Conservation (phyloP, 2,888 invertebrate genomes). For the Phragmatobia fuliginosa region DNA sequence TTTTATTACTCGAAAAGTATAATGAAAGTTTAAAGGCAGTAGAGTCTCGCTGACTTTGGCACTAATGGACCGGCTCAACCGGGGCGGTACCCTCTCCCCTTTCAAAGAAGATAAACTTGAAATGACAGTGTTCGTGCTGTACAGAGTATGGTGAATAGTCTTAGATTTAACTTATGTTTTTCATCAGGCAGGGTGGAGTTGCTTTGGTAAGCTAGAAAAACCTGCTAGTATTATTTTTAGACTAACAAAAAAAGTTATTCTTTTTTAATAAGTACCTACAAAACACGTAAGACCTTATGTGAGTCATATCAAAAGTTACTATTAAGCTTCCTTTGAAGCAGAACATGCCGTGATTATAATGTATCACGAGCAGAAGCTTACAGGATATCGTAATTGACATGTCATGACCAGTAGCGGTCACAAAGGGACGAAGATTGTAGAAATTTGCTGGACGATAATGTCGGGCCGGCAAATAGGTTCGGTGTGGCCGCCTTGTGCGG, state of each 20-base stretch:
- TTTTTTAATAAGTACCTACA: neutral
- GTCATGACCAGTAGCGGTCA: slow-evolving; percentile 79
- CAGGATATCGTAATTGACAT: slow-evolving; percentile 84
- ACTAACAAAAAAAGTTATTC: neutral
- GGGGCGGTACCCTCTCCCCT: no score
- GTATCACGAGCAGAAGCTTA: slow-evolving; percentile 56
- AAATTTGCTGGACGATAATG: slow-evolving; percentile 80
- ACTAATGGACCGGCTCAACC: no score
- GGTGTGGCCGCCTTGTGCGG: slow-evolving; percentile 63
- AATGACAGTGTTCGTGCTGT: no score
- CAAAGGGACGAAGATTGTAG: slow-evolving; percentile 84
- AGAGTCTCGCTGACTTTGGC: no score
- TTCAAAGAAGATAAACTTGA: no score
- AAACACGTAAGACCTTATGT: slow-evolving; percentile 10
- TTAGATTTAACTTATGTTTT: no score
- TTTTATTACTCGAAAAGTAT: no score
- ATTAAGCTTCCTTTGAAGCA: slow-evolving; percentile 37
- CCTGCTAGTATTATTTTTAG: neutral
- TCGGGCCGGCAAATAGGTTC: slow-evolving; percentile 76
- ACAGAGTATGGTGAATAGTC: no score
- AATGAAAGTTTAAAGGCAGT: no score
- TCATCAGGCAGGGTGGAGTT: no score
- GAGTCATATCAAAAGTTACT: slow-evolving; percentile 26
- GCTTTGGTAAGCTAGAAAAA: no score
- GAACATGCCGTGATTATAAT: slow-evolving; percentile 46